Base-by-base conservation (phyloP, 2,797 vertebrate genomes). In the Bovichtus variegatus region DNA sequence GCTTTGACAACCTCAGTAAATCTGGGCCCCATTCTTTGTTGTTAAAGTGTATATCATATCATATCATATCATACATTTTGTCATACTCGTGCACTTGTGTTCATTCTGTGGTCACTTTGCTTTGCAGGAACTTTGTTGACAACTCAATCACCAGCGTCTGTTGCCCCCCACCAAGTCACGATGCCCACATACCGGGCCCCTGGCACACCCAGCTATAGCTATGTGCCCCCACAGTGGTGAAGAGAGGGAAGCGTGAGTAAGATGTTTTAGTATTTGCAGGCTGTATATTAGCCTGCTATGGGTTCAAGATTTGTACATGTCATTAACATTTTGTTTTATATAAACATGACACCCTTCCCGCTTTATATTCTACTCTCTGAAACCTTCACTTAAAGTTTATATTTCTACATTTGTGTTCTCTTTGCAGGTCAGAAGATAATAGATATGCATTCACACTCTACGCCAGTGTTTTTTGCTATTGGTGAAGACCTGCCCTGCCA, bases 191-290 rank as follows among this genome's bases (percentile, higher is more conserved):
- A 99, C 85, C 96, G 98, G 94, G 91, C 95, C 69, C 96, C 97
- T 63, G 97, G 97, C 91, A 98, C 97, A 55, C 97, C 98, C 89
- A 97, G 97, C 89, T 99, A 99, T 96, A 99, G 97, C 96, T 99
- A 99, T 67, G 97, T 99, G 93, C 96, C 98, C 90, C 95, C 97
- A 4, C 98, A 98, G 93, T 99, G 98, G 98, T 99, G 97, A 99
- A 96, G 92, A 87, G 87, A 89, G 91, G 89, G 90, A 95, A 94
- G 92, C 80, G 97, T 97, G 94, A 98, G 97, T 97, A 71, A 13
- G 44, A 61, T 2, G 10, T 9, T 34, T 27, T 11, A 1, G 3
- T 43, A 15, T 47, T 51, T 61, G 3, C 9, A 3, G 50, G 13
- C 29, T 27, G 27, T 18, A 29, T 15, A 19, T 49, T 5, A 23